These are phyloP conservation scores for Petrolisthes manimaculis DNA, from an alignment of 2,888 invertebrate species.

Conservation along the genomic window DNA sequence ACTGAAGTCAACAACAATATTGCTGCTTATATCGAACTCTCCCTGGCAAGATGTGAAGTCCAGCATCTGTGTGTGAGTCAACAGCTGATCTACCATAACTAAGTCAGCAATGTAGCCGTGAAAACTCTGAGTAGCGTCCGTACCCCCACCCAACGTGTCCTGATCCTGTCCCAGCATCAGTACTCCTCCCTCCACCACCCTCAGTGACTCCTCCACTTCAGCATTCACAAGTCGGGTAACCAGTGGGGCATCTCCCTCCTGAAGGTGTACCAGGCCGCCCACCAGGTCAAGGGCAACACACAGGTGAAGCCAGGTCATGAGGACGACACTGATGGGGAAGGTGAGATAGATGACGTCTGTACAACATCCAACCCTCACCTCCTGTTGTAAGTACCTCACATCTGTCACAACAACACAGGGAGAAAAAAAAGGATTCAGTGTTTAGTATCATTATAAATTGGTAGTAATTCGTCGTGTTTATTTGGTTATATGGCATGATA, in stretches of 20 bases:
- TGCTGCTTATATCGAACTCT: background rate
- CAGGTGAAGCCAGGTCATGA: slow-evolving; percentile 38
- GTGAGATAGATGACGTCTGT: slow-evolving; percentile 8
- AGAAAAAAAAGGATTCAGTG: no score
- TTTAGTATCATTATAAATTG: no score
- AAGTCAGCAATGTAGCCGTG: slow-evolving; percentile 42
- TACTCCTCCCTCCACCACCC: slow-evolving; percentile 19
- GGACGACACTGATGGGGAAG: background rate
- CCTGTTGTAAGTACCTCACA: slow-evolving; percentile 26
- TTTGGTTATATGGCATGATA: no score
- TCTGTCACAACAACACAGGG: background rate
- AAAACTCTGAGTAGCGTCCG: slow-evolving; percentile 35
- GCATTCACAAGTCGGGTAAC: background rate
- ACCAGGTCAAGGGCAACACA: slow-evolving; percentile 22
- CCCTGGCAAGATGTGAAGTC: slow-evolving; percentile 11
- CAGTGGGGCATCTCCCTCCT: background rate
- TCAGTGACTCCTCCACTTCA: no score
- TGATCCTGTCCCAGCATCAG: slow-evolving; percentile 52
- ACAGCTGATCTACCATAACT: background rate
- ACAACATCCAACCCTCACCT: slow-evolving; percentile 38
- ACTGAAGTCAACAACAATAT: slow-evolving; percentile 13
- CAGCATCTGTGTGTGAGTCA: slow-evolving; percentile 1
- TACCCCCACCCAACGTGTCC: slow-evolving; percentile 30
- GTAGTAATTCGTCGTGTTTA: no score
- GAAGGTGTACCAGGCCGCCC: background rate